These are phyloP conservation scores for Melanotaenia duboulayi DNA, from an alignment of 2,113 vertebrate species.

Conservation along the genomic window DNA sequence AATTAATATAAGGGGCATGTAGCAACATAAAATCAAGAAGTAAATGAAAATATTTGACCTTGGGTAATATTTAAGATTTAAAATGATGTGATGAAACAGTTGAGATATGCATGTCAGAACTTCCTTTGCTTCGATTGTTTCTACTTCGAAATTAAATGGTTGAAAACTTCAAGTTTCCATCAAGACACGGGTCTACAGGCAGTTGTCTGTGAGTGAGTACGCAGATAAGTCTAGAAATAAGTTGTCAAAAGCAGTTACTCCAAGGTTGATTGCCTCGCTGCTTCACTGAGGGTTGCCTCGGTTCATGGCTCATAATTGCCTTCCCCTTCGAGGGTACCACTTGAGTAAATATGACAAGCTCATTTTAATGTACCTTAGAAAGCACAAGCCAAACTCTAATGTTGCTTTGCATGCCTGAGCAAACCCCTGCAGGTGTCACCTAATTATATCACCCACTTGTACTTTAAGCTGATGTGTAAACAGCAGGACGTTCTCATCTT, in stretches of 20 bases:
- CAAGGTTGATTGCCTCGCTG: conserved; percentile 54
- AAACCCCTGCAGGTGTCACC: conserved; percentile 66
- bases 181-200: not conserved
- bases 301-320: conserved; percentile 78
- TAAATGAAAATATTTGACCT: too few species aligned
- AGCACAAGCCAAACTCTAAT: conserved; percentile 49
- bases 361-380: conserved; percentile 64
- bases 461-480: conserved; percentile 62
- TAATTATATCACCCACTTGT: conserved; percentile 72
- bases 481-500: conserved; percentile 42
- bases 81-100: not conserved
- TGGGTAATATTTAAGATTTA: not conserved
- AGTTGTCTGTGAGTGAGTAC: conserved; percentile 1
- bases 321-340: conserved; percentile 62
- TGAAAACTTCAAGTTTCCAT: not conserved
- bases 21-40: too few species aligned
- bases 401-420: conserved; percentile 60
- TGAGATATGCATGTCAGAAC: not conserved
- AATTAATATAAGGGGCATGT: too few species aligned
- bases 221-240: conserved; percentile 21
- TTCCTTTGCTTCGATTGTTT: not conserved
- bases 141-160: not conserved
- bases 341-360: conserved; percentile 73
- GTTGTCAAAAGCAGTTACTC: conserved; percentile 27
- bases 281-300: conserved; percentile 50